These are phyloP conservation scores for Sternotherus odoratus DNA, from an alignment of 2,797 vertebrate species.

Conservation along the genomic window DNA sequence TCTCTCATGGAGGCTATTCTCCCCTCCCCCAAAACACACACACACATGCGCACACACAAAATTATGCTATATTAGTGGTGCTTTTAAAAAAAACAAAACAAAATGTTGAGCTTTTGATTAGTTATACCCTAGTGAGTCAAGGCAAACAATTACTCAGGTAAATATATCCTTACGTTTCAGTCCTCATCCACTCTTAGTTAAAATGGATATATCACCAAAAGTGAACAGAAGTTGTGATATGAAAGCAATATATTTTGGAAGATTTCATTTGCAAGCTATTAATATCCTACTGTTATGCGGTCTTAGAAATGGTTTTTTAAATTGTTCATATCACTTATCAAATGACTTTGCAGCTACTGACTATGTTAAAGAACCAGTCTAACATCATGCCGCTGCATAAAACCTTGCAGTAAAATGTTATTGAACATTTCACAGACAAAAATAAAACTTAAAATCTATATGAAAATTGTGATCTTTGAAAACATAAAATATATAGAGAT, in stretches of 20 bases:
- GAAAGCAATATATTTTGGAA: rapidly evolving
- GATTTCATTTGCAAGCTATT: not conserved
- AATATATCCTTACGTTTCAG: not conserved
- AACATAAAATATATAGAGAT: not conserved
- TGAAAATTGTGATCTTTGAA: not conserved
- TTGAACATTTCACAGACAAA: not conserved
- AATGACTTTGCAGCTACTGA: not conserved
- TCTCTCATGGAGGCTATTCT: not conserved
- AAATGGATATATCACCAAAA: not conserved
- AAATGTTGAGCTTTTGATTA: not conserved
- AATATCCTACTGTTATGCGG: rapidly evolving
- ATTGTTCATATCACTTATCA: not conserved
- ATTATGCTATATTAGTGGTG: not conserved
- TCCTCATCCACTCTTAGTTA: not conserved
- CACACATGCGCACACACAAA: no score
- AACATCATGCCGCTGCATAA: not conserved
- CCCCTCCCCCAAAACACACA: no score
- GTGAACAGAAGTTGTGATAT: not conserved
- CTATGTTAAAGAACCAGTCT: slow-evolving; percentile 8
- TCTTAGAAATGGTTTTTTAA: not conserved
- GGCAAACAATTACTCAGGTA: not conserved
- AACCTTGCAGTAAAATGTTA: not conserved
- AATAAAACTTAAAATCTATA: not conserved
- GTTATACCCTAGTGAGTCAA: not conserved
- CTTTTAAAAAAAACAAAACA: not conserved